Evolutionary conservation across 2,888 invertebrate genomes (phyloP), one percentile per base, ranked within the genome.

Genomic region (Acrobeloides nanus): DNA sequence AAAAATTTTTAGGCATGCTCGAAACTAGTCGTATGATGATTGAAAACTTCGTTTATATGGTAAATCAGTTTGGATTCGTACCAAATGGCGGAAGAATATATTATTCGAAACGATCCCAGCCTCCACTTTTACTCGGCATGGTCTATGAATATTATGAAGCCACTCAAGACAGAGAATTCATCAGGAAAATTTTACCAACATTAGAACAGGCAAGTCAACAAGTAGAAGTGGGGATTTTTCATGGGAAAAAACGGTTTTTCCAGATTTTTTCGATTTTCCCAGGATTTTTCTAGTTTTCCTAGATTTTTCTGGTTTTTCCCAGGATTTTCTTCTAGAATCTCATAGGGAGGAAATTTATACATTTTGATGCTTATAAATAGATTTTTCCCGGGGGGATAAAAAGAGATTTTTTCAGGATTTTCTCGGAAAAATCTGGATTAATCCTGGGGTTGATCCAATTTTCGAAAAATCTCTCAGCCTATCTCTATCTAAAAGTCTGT

Each of bases 61-160:
- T 90, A 0, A 81, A 85, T 24, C 17, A 74, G 37, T 62, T 62
- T 51, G 75, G 76, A 1, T 68, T 72, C 34, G 59, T 92, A 47
- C 90, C 90, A 0, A 90, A 90, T 63, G 90, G 90, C 0, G 88
- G 88, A 0, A 79, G 92, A 46, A 81, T 88, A 37, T 92, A 92
- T 74, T 92, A 83, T 64, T 55, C 72, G 24, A 56, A 65, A 24
- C 64, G 58, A 29, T 60, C 59, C 1, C 79, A 79, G 59, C 79
- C 79, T 1, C 79, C 79, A 3, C 64, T 78, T 21, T 70, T 79
- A 31, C 75, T 59, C 7, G 54, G 58, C 20, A 67, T 64, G 74
- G 46, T 76, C 3, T 81, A 86, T 62, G 77, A 82, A 3, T 86
- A 90, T 69, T 78, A 84, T 58, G 82, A 85, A 10, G 81, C 81